phyloP scores from a whole-genome alignment of 2,888 invertebrate genomes.

The Willowsia nigromaculata region DNA sequence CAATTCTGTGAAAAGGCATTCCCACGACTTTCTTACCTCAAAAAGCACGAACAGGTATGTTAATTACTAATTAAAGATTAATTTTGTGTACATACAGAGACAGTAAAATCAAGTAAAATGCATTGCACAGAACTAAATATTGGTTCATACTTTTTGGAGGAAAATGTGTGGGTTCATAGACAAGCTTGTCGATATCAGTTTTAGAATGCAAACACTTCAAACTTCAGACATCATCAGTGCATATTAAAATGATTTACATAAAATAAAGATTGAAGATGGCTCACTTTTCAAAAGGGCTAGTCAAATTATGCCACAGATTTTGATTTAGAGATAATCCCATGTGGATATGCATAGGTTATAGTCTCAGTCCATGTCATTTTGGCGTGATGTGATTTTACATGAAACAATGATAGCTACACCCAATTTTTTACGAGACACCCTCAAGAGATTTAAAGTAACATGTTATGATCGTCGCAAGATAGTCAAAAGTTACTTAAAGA shows the following conservation, averaged over 20 bases:
- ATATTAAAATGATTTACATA: background rate
- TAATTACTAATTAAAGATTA: too few species aligned
- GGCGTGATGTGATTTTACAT: constrained; percentile 18
- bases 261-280: background rate
- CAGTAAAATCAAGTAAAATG: too few species aligned
- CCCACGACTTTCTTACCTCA: constrained; percentile 91
- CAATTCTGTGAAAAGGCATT: constrained; percentile 96
- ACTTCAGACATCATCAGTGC: background rate
- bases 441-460: background rate
- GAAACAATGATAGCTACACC: constrained; percentile 4
- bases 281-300: background rate
- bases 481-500: background rate
- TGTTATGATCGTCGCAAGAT: constrained; percentile 4
- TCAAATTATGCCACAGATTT: constrained; percentile 4
- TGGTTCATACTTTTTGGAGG: too few species aligned
- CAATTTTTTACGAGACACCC: constrained; percentile 42
- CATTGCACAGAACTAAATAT: too few species aligned
- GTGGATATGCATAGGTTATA: background rate
- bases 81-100: too few species aligned
- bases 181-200: too few species aligned
- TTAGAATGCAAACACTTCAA: too few species aligned
- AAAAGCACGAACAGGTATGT: constrained; percentile 94
- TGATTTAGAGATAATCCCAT: constrained; percentile 21
- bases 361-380: background rate
- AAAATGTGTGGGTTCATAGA: too few species aligned